phyloP scores from a whole-genome alignment of 2,888 invertebrate species.

The Patella ulyssiponensis region DNA sequence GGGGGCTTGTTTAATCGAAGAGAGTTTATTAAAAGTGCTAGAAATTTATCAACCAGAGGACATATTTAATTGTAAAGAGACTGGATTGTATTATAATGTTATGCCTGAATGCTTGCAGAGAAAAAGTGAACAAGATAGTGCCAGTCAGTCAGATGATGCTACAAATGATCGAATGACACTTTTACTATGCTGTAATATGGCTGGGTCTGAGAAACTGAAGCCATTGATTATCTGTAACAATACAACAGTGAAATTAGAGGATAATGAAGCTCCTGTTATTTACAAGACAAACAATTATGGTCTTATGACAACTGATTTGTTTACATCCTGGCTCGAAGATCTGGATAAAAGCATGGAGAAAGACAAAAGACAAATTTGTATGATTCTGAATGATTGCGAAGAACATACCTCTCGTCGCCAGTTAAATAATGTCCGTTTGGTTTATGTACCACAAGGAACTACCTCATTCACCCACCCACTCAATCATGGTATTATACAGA shows the following conservation, averaged over 20 bases:
- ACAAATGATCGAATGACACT: conserved; percentile 9
- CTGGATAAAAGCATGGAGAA: conserved; percentile 8
- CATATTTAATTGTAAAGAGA: conserved; percentile 2
- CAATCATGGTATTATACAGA: conserved; percentile 6
- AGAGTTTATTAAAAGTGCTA: conserved; percentile 9
- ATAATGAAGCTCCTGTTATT: conserved; percentile 10
- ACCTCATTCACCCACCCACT: conserved; percentile 9
- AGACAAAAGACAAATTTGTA: conserved; percentile 13
- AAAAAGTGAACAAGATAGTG: not conserved
- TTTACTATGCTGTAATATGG: conserved; percentile 7
- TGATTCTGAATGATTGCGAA: not conserved
- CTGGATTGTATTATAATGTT: conserved; percentile 2
- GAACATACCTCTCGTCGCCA: not conserved
- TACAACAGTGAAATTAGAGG: conserved; percentile 11
- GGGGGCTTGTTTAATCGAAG: not conserved
- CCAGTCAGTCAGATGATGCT: not conserved
- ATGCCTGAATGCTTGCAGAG: not conserved
- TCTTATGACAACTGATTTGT: conserved; percentile 13
- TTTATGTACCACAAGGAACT: conserved; percentile 6
- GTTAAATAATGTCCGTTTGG: conserved; percentile 10
- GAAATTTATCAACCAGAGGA: conserved; percentile 8
- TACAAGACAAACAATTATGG: conserved; percentile 13
- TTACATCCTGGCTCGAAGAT: conserved; percentile 9
- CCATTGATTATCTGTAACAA: conserved; percentile 12
- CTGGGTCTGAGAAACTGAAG: conserved; percentile 3